Percentiles rank a stretch among this genome's conserved stretches.
phyloP scores from a whole-genome alignment of 2,797 vertebrate genomes.

The Euphonia xanthogaster region DNA sequence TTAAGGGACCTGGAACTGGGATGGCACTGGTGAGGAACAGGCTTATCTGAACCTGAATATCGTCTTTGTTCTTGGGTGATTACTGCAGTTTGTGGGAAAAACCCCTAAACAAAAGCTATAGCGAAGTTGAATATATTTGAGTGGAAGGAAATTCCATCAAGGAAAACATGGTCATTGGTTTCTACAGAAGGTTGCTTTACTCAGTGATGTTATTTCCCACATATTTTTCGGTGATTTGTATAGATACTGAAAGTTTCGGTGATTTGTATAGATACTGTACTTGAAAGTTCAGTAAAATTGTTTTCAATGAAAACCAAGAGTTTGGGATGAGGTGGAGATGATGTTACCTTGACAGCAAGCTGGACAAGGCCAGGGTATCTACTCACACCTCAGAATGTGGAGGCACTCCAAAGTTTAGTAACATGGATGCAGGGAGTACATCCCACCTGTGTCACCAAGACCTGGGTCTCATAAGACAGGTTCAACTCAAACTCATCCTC shows the following conservation, averaged over 20 bases:
- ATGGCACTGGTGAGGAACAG: not conserved
- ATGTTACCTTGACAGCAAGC: not conserved
- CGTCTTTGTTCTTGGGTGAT: not conserved
- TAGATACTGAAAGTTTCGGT: not conserved
- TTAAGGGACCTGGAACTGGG: not conserved
- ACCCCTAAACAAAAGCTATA: not conserved
- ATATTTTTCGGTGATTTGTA: not conserved
- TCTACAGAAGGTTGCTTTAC: not conserved
- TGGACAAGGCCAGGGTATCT: not conserved
- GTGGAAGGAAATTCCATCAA: not conserved
- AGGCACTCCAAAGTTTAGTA: not conserved
- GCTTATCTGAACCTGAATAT: not conserved
- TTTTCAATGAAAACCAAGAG: not conserved
- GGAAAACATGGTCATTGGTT: not conserved
- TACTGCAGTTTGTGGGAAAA: not conserved
- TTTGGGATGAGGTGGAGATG: not conserved
- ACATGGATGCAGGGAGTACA: not conserved
- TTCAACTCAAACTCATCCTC: not conserved
- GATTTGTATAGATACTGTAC: rapidly evolving
- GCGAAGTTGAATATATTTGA: not conserved
- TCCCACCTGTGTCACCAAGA: not conserved
- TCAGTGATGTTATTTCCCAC: not conserved
- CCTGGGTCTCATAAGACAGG: not conserved
- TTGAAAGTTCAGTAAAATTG: not conserved
- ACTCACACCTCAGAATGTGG: not conserved